These are phyloP conservation scores for Synanthedon tipuliformis DNA, from an alignment of 2,888 invertebrate species.

Conservation along the genomic window DNA sequence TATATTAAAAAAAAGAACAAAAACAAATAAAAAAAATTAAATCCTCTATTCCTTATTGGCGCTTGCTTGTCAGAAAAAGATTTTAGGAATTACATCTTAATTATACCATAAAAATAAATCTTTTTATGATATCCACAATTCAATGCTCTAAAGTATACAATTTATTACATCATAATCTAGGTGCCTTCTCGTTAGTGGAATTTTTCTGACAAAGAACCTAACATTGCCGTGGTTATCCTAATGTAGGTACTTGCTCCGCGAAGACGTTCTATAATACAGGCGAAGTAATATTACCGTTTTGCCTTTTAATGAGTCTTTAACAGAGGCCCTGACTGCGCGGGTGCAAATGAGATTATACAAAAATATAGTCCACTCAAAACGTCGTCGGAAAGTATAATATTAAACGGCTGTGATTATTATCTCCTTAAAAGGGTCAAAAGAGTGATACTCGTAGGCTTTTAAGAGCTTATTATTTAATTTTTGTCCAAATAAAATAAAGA, in stretches of 20 bases:
- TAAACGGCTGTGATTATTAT: not conserved
- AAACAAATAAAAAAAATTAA: too few relatives aligned
- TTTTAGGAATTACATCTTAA: too few relatives aligned
- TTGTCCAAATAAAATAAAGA: too few relatives aligned
- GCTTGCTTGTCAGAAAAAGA: too few relatives aligned
- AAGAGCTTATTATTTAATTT: too few relatives aligned
- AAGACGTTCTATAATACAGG: constrained; percentile 20
- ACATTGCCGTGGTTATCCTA: constrained; percentile 16
- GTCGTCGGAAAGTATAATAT: not conserved
- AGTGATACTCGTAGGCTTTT: not conserved
- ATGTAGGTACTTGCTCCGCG: constrained; percentile 8
- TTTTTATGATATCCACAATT: too few relatives aligned
- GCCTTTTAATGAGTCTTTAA: constrained; percentile 35
- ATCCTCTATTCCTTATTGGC: too few relatives aligned
- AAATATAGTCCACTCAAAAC: not conserved
- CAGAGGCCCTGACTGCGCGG: constrained; percentile 8
- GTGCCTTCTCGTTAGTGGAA: constrained; percentile 24
- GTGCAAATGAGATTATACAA: constrained; percentile 21
- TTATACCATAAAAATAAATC: too few relatives aligned
- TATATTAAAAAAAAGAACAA: too few relatives aligned
- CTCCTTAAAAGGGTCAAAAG: not conserved
- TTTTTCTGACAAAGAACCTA: constrained; percentile 24
- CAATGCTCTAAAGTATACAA: too few relatives aligned
- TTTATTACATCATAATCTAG: constrained; percentile 2
- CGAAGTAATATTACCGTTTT: constrained; percentile 30